Evolutionary conservation across 2,797 vertebrate genomes (phyloP), one percentile per base, ranked within the genome.

Genomic region (Phrynocephalus vlangalii): DNA sequence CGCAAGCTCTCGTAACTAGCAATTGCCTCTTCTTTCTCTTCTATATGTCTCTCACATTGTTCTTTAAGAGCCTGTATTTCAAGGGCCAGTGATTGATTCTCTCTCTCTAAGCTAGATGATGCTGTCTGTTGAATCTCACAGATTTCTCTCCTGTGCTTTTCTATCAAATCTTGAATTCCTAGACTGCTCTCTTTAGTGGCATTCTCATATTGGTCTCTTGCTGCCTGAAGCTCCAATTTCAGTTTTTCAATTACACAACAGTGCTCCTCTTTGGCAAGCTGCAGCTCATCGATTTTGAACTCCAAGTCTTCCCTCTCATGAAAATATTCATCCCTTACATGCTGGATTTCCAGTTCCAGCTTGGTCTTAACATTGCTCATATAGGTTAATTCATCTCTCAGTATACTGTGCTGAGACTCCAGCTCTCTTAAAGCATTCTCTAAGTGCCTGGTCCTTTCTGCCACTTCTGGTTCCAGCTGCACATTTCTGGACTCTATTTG

Each of bases 281-380:
- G 98, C 70, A 99, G 90, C 94, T 99, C 99, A 91, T 99, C 98
- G 88, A 99, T 97, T 96, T 99, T 99, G 92, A 99, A 99, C 88
- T 99, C 99, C 84, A 99, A 95, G 87, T 99, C 99, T 92, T 99
- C 99, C 85, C 96, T 96, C 90, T 99, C 99, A 83, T 97, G 95
- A 86, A 98, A 97, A 91, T 98, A 98, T 79, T 99, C 99, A 89
- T 98, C 97, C 90, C 97, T 98, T 86, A 95, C 68, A 72, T 95
- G 97, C 6, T 98, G 97, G 82, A 98, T 96, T 87, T 99, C 98
- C 56, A 97, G 96, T 92, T 99, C 98, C 6, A 99, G 96, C 93
- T 98, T 97, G n/a, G 94, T 92, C 85, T 99, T 99, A 90, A 99
- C 96, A 90, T 99, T 99, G 83, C 93, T 97, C 92, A 98, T 97